Conservation (phyloP, 2,797 vertebrate species). For the Eupleurogrammus muticus region DNA sequence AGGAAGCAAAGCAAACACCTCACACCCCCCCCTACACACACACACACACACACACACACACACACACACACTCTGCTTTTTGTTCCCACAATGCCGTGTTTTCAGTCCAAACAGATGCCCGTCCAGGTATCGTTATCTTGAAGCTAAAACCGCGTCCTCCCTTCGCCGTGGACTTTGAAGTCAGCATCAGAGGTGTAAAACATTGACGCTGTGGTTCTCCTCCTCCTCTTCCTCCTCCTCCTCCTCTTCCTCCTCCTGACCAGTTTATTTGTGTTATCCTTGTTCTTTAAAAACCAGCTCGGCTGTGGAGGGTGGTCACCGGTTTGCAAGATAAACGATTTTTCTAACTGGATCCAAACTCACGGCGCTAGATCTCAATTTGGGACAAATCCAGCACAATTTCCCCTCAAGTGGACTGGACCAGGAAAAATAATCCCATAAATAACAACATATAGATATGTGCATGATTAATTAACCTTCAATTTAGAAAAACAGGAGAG, state of each 20-base stretch:
- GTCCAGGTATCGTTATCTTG: constrained; percentile 65
- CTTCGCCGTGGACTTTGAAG: constrained; percentile 35
- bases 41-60: too few relatives aligned
- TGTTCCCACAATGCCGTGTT: constrained; percentile 62
- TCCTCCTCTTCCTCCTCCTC: not conserved
- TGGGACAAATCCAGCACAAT: too few relatives aligned
- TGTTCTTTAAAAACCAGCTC: not conserved
- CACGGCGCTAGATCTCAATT: too few relatives aligned
- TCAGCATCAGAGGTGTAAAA: constrained; percentile 49
- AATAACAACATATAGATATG: too few relatives aligned
- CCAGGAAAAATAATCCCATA: too few relatives aligned
- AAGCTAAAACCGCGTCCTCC: constrained; percentile 32
- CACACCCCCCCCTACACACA: constrained; percentile 29
- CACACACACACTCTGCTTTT: too few relatives aligned
- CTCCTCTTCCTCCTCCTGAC: too few relatives aligned
- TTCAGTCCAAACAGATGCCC: constrained; percentile 71
- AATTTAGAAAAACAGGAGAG: too few relatives aligned
- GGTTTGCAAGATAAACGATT: too few relatives aligned
- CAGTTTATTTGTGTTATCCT: not conserved
- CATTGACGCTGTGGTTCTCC: constrained; percentile 14
- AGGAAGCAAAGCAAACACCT: constrained; percentile 69
- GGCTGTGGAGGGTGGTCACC: not conserved
- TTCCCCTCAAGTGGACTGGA: too few relatives aligned
- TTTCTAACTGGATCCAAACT: too few relatives aligned
- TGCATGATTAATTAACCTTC: too few relatives aligned